These are phyloP conservation scores for Neolamprologus caudopunctatus DNA, from an alignment of 2,113 vertebrate species.

Conservation along the genomic window DNA sequence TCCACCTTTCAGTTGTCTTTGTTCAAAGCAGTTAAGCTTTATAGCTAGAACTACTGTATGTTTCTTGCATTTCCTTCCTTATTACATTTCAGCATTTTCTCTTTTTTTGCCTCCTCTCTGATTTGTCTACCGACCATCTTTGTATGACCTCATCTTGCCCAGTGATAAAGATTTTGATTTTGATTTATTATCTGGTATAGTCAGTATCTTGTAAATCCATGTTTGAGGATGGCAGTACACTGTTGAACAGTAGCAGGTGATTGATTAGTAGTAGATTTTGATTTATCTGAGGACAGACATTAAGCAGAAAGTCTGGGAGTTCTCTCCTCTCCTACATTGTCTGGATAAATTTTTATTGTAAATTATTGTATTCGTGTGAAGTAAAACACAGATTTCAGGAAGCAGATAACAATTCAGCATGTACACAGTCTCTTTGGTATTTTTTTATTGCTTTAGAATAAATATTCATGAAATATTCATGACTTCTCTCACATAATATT, in stretches of 20 bases:
- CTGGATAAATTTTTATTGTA: neutral
- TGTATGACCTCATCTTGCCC: neutral
- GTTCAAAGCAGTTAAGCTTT: neutral
- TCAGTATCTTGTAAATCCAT: neutral
- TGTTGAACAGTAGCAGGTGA: neutral
- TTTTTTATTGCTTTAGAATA: neutral
- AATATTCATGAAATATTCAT: neutral
- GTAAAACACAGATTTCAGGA: neutral
- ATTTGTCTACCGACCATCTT: neutral
- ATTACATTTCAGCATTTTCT: neutral
- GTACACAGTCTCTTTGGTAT: neutral
- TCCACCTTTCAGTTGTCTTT: neutral
- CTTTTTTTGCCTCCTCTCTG: neutral
- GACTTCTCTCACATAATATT: neutral
- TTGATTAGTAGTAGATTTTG: neutral
- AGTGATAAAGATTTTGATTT: neutral
- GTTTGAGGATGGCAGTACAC: neutral
- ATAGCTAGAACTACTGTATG: neutral
- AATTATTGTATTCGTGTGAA: neutral
- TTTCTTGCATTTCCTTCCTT: neutral
- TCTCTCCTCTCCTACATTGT: neutral
- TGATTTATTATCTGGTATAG: neutral
- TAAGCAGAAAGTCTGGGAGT: neutral
- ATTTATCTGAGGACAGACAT: neutral
- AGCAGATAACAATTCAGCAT: neutral